Evolutionary conservation across 2,113 vertebrate genomes (phyloP), one percentile per base, ranked within the genome.

Genomic region (Lates calcarifer): DNA sequence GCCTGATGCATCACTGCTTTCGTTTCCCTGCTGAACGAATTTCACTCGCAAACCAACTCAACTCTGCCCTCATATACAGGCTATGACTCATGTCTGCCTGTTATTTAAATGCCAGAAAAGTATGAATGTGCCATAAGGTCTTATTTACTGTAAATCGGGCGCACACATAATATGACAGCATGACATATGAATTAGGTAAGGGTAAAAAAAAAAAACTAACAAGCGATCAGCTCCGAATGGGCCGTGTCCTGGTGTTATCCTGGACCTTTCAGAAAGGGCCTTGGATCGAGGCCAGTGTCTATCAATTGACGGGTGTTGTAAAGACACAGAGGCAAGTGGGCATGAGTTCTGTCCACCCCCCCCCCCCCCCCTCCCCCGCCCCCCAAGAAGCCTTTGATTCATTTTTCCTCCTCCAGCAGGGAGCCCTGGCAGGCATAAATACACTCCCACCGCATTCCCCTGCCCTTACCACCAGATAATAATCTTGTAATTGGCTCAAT

Each of bases 401-500:
- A 93, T 93, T 81, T 82, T 72, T 76, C 86, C 77, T 81, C 61
- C n/a, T 87, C 49, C 77, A 35, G 76, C 85, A 73, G 88, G 86
- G 86, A 91, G 79, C 80, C 81, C 83, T 86, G 89, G 82, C 87
- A 88, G 83, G 66, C 91, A 89, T 89, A 90, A 91, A 94, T 91
- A 87, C 89, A 76, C 89, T 93, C 90, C 87, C 80, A 73, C 87
- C 41, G 89, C 43, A 81, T 79, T 83, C 89, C 87, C 81, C 84
- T 61, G 86, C 84, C 92, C 86, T 83, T 51, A 77, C 61, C 85
- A 82, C 77, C 90, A 91, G 91, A 95, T 95, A 93, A 94, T 93
- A 90, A 93, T 94, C 94, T 93, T 87, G 90, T 95, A 95, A 95
- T 95, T 95, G 94, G 87, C 94, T 95, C 93, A 91, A 91, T 95